These are phyloP conservation scores for Pluvianellus socialis DNA, from an alignment of 2,113 vertebrate genomes.

Conservation along the genomic window DNA sequence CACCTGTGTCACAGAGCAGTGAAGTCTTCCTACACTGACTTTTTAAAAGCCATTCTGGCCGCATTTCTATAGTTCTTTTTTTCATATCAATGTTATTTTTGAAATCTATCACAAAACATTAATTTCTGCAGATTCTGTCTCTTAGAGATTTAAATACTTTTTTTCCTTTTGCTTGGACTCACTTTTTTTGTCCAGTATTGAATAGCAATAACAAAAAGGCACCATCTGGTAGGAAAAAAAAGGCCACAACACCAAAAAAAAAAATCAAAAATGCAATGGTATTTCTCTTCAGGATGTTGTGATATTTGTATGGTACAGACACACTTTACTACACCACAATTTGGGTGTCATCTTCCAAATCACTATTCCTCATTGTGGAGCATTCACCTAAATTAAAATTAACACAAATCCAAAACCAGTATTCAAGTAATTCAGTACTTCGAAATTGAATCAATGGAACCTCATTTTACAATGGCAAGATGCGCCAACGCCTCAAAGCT, in stretches of 20 bases:
- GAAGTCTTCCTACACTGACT: not conserved
- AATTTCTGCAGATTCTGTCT: not conserved
- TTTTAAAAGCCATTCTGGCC: not conserved
- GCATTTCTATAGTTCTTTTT: not conserved
- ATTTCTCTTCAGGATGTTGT: not conserved
- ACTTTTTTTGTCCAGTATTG: not conserved
- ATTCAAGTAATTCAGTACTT: not conserved
- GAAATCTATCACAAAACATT: not conserved
- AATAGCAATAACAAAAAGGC: not conserved
- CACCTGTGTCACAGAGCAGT: not conserved
- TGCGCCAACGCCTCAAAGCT: not conserved
- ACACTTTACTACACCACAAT: not conserved
- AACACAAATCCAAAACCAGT: not conserved
- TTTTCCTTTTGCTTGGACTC: not conserved
- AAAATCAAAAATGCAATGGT: not conserved
- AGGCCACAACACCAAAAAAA: rapidly evolving
- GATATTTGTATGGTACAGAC: not conserved
- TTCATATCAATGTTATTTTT: not conserved
- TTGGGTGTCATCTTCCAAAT: not conserved
- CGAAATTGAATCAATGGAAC: not conserved
- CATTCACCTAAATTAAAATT: not conserved
- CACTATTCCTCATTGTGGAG: not conserved
- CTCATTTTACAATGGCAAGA: not conserved
- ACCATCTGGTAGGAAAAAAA: not conserved
- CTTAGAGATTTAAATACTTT: not conserved